These are phyloP conservation scores for Esperia sulphurella DNA, from an alignment of 2,888 invertebrate genomes.

Conservation along the genomic window DNA sequence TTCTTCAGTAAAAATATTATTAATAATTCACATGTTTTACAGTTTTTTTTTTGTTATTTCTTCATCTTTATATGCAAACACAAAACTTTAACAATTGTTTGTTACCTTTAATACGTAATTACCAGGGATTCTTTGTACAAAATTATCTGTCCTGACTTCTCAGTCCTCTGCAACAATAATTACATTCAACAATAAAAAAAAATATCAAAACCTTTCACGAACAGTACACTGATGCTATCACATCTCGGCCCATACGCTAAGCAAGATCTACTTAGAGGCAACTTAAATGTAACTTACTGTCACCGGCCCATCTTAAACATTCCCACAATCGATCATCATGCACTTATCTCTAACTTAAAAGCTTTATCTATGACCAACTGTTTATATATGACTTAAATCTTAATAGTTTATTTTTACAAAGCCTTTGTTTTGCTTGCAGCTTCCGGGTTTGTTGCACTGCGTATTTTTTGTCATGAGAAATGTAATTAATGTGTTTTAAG, in stretches of 20 bases:
- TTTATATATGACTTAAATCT: conserved; percentile 47
- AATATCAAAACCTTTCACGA: conserved; percentile 41
- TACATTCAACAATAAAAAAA: conserved; percentile 14
- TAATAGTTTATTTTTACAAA: conserved; percentile 23
- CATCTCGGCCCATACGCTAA: conserved; percentile 52
- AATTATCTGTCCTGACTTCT: no score
- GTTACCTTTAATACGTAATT: no score
- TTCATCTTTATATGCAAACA: no score
- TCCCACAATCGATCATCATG: conserved; percentile 75
- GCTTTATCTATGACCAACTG: conserved; percentile 61
- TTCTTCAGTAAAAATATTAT: no score
- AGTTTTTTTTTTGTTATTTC: no score
- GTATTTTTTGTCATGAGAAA: background rate
- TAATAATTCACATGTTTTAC: no score
- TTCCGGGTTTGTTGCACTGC: conserved; percentile 25
- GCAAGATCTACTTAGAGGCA: conserved; percentile 53
- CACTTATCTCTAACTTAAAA: conserved; percentile 68
- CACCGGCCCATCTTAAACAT: conserved; percentile 52
- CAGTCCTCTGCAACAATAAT: no score
- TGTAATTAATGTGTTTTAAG: background rate
- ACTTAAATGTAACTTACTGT: conserved; percentile 72
- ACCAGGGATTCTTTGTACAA: no score
- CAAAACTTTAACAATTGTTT: no score
- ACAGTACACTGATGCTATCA: conserved; percentile 51
- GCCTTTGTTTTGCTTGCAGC: conserved; percentile 28